These are phyloP conservation scores for Solen grandis DNA, from an alignment of 1,140 invertebrate species.

Conservation along the genomic window DNA sequence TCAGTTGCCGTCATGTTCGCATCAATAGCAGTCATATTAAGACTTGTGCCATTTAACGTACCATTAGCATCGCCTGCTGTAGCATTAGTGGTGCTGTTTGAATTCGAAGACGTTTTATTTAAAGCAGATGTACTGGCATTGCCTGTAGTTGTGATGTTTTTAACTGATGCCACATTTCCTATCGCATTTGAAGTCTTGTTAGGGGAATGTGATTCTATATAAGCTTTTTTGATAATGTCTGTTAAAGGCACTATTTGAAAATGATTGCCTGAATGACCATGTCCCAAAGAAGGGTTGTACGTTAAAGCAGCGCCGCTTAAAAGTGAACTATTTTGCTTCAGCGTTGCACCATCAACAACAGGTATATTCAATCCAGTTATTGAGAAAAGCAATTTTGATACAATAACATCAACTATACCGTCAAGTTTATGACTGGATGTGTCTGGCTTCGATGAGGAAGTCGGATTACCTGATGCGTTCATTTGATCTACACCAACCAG, in stretches of 20 bases:
- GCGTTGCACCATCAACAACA: not conserved
- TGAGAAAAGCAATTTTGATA: conserved; percentile 8
- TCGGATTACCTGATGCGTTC: too few relatives aligned
- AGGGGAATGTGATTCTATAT: conserved; percentile 6
- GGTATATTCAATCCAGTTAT: not conserved
- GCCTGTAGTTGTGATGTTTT: too few relatives aligned
- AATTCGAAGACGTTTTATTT: too few relatives aligned
- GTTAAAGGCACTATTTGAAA: not conserved
- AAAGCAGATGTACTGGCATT: too few relatives aligned
- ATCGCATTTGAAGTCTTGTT: not conserved
- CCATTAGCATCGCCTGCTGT: too few relatives aligned
- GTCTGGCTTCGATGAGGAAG: too few relatives aligned
- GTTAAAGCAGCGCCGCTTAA: not conserved
- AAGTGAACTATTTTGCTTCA: not conserved
- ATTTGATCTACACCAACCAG: too few relatives aligned
- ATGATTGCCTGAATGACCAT: not conserved
- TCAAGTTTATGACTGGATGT: too few relatives aligned
- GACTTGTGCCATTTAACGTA: not conserved
- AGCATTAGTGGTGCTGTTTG: too few relatives aligned
- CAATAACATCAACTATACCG: not conserved
- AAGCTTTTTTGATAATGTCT: not conserved
- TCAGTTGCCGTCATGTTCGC: not conserved
- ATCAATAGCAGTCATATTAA: not conserved
- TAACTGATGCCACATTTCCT: not conserved
- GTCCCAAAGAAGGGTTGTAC: not conserved